Conservation (phyloP, 2,888 invertebrate genomes). For the Calameuta filiformis region DNA sequence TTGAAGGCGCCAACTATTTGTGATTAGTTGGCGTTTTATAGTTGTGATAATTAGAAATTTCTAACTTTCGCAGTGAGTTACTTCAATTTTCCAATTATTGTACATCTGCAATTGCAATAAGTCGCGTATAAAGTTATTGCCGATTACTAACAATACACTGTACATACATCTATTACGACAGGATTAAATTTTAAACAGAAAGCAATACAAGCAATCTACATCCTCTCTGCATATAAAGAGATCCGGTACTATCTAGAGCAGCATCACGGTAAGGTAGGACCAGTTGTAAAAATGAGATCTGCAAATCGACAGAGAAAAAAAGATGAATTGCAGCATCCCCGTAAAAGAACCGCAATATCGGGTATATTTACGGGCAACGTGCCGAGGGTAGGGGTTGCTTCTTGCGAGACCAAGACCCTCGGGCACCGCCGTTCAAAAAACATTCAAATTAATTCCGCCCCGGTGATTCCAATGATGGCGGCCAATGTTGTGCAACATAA, state of each 20-base stretch:
- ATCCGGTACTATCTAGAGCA: neutral
- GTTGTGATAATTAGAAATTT: no score
- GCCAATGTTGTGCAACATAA: conserved; percentile 58
- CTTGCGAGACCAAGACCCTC: conserved; percentile 51
- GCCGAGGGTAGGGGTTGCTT: conserved; percentile 34
- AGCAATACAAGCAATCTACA: neutral
- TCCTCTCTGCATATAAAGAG: neutral
- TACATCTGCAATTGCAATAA: neutral
- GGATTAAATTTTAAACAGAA: neutral
- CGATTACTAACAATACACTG: neutral
- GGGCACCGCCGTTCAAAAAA: conserved; percentile 54
- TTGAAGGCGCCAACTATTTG: no score
- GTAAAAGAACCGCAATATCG: conserved; percentile 43
- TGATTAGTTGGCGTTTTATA: no score
- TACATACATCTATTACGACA: neutral
- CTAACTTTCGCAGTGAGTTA: no score
- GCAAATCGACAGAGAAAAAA: conserved; percentile 1
- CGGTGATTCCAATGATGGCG: conserved; percentile 59
- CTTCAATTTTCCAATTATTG: neutral
- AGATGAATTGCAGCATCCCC: conserved; percentile 22
- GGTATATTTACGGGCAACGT: conserved; percentile 52
- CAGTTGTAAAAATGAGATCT: neutral
- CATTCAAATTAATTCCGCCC: conserved; percentile 62
- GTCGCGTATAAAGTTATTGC: neutral
- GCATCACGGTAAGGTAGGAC: neutral